Evolutionary conservation across 2,797 vertebrate species (phyloP).

Genomic region (Phataginus tricuspis): DNA sequence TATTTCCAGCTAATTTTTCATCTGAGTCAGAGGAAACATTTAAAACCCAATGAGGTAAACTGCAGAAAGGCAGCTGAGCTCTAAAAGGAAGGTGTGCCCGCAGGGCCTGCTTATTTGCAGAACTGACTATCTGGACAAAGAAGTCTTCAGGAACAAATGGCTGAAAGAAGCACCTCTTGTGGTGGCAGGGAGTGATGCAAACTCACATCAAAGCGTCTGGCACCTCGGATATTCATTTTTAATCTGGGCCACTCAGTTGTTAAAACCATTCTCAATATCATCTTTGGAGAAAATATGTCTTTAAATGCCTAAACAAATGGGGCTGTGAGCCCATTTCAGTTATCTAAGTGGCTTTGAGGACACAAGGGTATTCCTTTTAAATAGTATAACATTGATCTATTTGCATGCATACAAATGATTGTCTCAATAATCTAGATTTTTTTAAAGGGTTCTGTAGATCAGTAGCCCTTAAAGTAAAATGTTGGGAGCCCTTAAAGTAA

Average conservation of each 20-base stretch:
- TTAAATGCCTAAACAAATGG: neutral
- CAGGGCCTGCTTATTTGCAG: neutral
- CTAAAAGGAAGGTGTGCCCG: neutral
- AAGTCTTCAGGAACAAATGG: neutral
- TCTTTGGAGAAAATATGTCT: neutral
- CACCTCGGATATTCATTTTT: accelerated
- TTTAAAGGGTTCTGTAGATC: neutral
- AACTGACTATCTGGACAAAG: neutral
- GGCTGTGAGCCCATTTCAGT: accelerated
- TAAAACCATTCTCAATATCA: accelerated
- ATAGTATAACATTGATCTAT: neutral
- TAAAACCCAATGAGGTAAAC: neutral
- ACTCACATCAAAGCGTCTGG: accelerated
- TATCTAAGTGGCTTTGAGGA: neutral
- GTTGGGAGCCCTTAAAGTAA: neutral
- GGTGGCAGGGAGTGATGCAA: accelerated
- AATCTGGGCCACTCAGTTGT: neutral
- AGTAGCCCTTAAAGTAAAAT: neutral
- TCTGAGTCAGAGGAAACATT: constrained; percentile 69
- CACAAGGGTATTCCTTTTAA: neutral
- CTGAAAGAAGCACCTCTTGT: accelerated
- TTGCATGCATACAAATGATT: neutral
- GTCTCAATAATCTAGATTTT: neutral
- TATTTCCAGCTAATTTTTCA: constrained; percentile 77
- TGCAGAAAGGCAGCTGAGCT: neutral